Base-by-base conservation (phyloP, 2,797 vertebrate genomes). In the Corythornis leucogaster region DNA sequence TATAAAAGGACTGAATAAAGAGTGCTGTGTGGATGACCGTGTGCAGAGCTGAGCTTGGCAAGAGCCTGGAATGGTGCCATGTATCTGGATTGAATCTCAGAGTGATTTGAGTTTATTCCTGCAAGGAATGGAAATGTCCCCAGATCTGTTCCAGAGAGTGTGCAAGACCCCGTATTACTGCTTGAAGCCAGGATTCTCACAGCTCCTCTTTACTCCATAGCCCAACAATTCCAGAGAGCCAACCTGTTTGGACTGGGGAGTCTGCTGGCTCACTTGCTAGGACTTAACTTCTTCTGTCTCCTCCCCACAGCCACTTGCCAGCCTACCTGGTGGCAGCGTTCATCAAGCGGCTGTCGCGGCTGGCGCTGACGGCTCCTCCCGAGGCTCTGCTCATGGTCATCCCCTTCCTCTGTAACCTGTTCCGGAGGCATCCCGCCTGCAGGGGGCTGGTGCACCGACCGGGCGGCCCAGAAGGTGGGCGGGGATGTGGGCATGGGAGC, bases 321-420 rank as follows among this genome's bases (percentile, higher is more conserved):
- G 98, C 98, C 0, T 99, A 99, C 92, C 97, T 99, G 35, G 98
- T 99, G 92, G 99, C 99, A 2, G 99, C 99, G 0, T 99, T 99
- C 42, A 98, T 98, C 87, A 99, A 99, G 95, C 98, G 99, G 1
- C 97, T 99, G 59, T 93, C 99, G 18, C 98, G 98, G 6, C 95
- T 99, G 94, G 97, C 99, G 3, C 98, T 99, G 64, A 98, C 98
- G 0, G 99, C 99, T 0, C 99, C 99, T 1, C 98, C 99, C 0
- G 98, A 99, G 42, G 98, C 98, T 25, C 97, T 99, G 5, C 98
- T 99, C 62, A 98, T 99, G 84, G 93, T 98, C 76, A 97, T 99
- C 77, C 99, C 99, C 30, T 99, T 99, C 95, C 97, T 99, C 96
- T 99, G 98, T 81, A 99, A 99, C 93, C 98, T 99, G 50, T 98